phyloP scores from a whole-genome alignment of 92 coral and sea anemone species.

The Meandrina meandrites region DNA sequence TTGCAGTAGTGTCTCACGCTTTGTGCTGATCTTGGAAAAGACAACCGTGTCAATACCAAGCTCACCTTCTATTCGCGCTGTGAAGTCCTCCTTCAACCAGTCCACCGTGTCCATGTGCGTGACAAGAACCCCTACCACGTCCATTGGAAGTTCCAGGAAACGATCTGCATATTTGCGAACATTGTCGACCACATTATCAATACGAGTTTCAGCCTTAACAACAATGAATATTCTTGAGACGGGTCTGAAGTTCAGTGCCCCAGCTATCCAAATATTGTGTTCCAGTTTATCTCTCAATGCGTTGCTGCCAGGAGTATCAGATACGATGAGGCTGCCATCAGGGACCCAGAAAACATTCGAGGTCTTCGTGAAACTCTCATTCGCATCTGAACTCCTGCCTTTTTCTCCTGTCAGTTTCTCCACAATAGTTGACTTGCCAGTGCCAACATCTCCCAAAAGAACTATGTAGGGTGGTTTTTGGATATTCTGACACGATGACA shows the following conservation, averaged over 20 bases:
- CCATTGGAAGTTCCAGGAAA: conserved; percentile 51
- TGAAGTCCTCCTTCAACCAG: conserved; percentile 35
- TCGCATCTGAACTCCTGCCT: conserved; percentile 54
- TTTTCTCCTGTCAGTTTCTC: conserved; percentile 52
- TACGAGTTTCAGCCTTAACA: conserved; percentile 58
- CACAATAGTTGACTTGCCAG: conserved; percentile 52
- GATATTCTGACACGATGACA: neutral
- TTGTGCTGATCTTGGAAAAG: conserved; percentile 38
- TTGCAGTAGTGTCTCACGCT: conserved; percentile 1
- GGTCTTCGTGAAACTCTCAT: conserved; percentile 53
- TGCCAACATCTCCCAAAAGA: conserved; percentile 54
- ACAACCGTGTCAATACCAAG: conserved; percentile 53
- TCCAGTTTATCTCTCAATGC: conserved; percentile 50
- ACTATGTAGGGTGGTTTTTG: conserved; percentile 35
- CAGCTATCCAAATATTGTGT: conserved; percentile 47
- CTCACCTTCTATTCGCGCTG: conserved; percentile 30
- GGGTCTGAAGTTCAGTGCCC: conserved; percentile 47
- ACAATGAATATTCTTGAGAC: conserved; percentile 61
- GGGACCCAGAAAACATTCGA: conserved; percentile 42
- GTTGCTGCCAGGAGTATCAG: conserved; percentile 66
- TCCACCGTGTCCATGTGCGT: conserved; percentile 59
- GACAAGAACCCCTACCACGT: conserved; percentile 56
- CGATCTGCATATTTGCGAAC: conserved; percentile 59
- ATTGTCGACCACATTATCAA: conserved; percentile 48
- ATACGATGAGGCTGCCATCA: conserved; percentile 50